These are phyloP conservation scores for Epinephelus coioides DNA, from an alignment of 2,797 vertebrate genomes.

Conservation along the genomic window DNA sequence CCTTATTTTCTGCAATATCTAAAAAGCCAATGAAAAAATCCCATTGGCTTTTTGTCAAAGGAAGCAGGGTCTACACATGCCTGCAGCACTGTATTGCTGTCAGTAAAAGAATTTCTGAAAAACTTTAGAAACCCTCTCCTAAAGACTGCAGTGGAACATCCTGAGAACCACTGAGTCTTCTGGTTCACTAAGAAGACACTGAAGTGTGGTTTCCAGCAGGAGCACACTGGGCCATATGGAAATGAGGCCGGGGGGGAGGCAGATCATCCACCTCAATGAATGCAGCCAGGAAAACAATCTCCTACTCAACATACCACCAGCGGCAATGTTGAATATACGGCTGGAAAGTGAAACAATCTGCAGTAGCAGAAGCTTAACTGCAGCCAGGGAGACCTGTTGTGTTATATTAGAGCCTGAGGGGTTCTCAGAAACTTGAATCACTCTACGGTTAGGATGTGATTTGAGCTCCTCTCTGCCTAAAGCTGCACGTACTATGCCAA, in stretches of 20 bases:
- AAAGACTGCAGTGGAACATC: background rate
- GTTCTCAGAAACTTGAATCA: conserved; percentile 2
- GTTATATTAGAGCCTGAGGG: conserved; percentile 13
- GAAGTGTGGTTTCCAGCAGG: conserved; percentile 29
- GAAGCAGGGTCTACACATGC: no score
- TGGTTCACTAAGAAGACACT: conserved; percentile 13
- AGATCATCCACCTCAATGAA: conserved; percentile 30
- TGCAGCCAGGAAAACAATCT: conserved; percentile 18
- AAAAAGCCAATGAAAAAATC: no score
- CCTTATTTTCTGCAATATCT: no score
- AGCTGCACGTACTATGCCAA: background rate
- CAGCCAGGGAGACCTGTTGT: conserved; percentile 30
- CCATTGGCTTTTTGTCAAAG: no score
- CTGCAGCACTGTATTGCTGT: no score
- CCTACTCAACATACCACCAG: conserved; percentile 27
- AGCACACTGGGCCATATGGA: conserved; percentile 34
- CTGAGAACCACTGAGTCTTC: background rate
- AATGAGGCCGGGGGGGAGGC: conserved; percentile 31
- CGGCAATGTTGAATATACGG: conserved; percentile 15
- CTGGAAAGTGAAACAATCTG: background rate
- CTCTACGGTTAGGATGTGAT: background rate
- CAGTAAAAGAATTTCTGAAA: background rate
- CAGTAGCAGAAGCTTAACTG: conserved; percentile 6
- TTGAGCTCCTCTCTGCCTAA: conserved; percentile 2
- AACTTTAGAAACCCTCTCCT: background rate